Conservation (phyloP, 2,113 vertebrate species). For the Zosterops borbonicus region DNA sequence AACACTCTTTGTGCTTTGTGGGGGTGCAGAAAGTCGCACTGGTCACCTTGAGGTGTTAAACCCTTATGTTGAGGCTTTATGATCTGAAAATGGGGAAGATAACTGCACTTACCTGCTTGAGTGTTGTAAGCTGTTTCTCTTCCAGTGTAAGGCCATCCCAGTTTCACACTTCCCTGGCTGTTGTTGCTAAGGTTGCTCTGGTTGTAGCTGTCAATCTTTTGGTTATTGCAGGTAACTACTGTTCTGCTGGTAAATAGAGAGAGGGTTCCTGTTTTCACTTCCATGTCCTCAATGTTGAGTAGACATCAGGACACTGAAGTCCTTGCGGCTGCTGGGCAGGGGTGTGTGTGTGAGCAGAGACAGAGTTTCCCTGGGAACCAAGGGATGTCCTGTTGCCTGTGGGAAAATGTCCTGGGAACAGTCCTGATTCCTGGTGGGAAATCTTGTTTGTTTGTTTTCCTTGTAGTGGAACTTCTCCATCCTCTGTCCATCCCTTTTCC, state of each 20-base stretch:
- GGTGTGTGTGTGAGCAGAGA: neutral
- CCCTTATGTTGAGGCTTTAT: neutral
- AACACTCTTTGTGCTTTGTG: neutral
- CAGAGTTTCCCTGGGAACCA: neutral
- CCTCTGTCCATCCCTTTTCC: conserved; percentile 60
- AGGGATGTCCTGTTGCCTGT: neutral
- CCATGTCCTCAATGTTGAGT: neutral
- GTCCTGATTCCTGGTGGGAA: neutral
- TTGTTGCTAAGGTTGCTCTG: neutral
- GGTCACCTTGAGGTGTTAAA: neutral
- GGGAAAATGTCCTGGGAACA: neutral
- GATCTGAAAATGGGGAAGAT: neutral
- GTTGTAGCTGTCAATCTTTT: neutral
- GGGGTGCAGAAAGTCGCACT: neutral
- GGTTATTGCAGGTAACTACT: neutral
- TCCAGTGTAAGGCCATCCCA: neutral
- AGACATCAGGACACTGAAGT: neutral
- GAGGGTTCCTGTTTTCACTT: neutral
- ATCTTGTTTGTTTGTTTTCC: neutral
- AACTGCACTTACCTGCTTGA: neutral
- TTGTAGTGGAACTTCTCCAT: conserved; percentile 73
- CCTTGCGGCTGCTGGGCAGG: neutral
- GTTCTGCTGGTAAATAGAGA: neutral
- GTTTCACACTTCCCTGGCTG: neutral
- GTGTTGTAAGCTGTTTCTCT: neutral